phyloP scores from a whole-genome alignment of 2,888 invertebrate species.

The Cyrtodaria siliqua region DNA sequence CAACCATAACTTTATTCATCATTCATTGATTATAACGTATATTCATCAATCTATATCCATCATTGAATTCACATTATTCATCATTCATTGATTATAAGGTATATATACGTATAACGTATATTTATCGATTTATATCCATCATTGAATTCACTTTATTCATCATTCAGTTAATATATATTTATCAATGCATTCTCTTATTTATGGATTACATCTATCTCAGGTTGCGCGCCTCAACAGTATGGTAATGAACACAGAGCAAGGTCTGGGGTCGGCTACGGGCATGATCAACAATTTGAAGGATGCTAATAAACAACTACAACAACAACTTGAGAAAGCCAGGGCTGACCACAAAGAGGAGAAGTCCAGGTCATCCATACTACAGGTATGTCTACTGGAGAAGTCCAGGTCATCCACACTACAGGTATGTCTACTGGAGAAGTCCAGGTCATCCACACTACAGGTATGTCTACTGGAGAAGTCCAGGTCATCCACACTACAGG shows the following conservation, averaged over 20 bases:
- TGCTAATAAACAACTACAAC: conserved; percentile 73
- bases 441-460: too few relatives aligned
- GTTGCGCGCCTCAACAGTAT: conserved; percentile 77
- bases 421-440: too few relatives aligned
- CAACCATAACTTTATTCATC: too few relatives aligned
- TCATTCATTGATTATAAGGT: neutral
- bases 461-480: too few relatives aligned
- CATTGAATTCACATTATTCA: too few relatives aligned
- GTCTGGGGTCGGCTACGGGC: conserved; percentile 81
- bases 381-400: conserved; percentile 68
- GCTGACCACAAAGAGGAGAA: conserved; percentile 77
- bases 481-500: too few relatives aligned
- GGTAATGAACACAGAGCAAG: conserved; percentile 80
- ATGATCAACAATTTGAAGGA: conserved; percentile 80
- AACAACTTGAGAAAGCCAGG: conserved; percentile 80
- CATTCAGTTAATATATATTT: neutral
- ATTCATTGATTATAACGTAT: neutral
- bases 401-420: neutral
- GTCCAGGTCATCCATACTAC: conserved; percentile 68
- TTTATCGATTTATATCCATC: too few relatives aligned
- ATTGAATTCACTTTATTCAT: too few relatives aligned
- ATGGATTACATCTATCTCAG: conserved; percentile 58
- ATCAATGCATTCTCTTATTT: neutral
- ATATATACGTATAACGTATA: too few relatives aligned
- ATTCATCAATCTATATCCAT: too few relatives aligned